Evolutionary conservation across 2,113 vertebrate species (phyloP), one percentile per base, ranked within the genome.

Genomic region (Etheostoma spectabile): DNA sequence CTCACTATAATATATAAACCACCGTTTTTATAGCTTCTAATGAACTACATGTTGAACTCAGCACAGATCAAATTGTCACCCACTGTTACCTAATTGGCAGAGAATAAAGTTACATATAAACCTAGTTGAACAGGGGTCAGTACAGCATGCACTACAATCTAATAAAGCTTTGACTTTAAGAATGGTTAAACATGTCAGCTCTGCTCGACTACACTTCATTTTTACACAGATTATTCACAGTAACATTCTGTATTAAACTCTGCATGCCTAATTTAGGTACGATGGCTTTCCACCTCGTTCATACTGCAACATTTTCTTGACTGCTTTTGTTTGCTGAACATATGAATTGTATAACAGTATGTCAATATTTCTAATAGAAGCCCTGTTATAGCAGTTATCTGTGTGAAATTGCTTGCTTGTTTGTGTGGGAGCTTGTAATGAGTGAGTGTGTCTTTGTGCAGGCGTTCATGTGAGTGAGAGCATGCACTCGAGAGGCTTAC

Each of bases 401-500:
- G 45, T 65, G 69, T 35, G 48, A 46, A 48, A 35, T 7, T 24
- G 56, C 24, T 22, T 24, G 22, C 48, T 12, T 48, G 5, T 61
- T 53, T 74, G 35, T 18, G 67, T 51, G 27, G 21, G 8, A 33
- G 55, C 56, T 42, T 73, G 24, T 60, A 30, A 6, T 67, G 55
- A 33, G 74, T 35, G 27, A 24, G 63, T 22, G 51, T 62, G 22
- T n/a, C 18, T 53, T 55, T 52, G 27, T 53, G 75, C 35, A 15
- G 53, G 70, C 7, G 27, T 55, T 30, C 11, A 51, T 55, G 69
- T 62, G 64, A 53, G 70, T n/a, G 69, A 46, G 59, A 33, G n/a
- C 52, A 38, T 57, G 68, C 38, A 35, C 7, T 64, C 19, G 27
- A 2, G 68, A 6, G 1, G 38, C 24, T 55, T 11, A 24, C 16